A percentile compares a stretch with the other conserved stretches of the same genome.
These are phyloP conservation scores for Drosophila kuntzei DNA, from an alignment of 2,888 invertebrate genomes.

Conservation along the genomic window DNA sequence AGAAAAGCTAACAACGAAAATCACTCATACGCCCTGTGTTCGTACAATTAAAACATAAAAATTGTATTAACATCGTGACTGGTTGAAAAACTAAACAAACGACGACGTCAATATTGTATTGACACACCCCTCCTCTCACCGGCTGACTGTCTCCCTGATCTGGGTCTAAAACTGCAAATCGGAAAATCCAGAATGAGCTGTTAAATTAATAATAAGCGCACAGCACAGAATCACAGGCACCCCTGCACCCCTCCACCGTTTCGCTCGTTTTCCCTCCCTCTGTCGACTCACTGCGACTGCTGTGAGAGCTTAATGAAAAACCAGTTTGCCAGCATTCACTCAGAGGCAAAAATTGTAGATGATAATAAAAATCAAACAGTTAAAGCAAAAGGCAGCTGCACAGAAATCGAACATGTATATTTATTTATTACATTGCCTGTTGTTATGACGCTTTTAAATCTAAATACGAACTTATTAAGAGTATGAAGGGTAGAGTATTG, in stretches of 20 bases:
- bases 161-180: slow-evolving; percentile 53
- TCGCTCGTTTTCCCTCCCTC: slow-evolving; percentile 1
- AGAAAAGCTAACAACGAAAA: slow-evolving; percentile 73
- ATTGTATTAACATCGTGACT: slow-evolving; percentile 83
- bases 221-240: slow-evolving; percentile 22
- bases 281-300: slow-evolving; percentile 38
- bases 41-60: slow-evolving; percentile 76
- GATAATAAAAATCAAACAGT: slow-evolving; percentile 46
- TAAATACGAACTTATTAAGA: slow-evolving; percentile 28
- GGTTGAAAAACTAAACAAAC: slow-evolving; percentile 47
- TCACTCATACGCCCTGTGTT: slow-evolving; percentile 74
- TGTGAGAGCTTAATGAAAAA: slow-evolving; percentile 73
- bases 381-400: slow-evolving; percentile 48
- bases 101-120: slow-evolving; percentile 63
- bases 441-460: slow-evolving; percentile 48
- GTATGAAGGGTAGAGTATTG: neutral
- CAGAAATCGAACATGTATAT: slow-evolving; percentile 47
- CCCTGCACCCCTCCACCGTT: neutral
- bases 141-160: slow-evolving; percentile 9
- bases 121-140: slow-evolving; percentile 28
- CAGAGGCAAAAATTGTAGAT: slow-evolving; percentile 56
- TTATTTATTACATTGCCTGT: slow-evolving; percentile 45
- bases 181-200: slow-evolving; percentile 79
- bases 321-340: slow-evolving; percentile 68
- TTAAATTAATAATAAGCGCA: slow-evolving; percentile 77